phyloP scores from a whole-genome alignment of 2,797 vertebrate species.

The Craterocephalus amniculus region DNA sequence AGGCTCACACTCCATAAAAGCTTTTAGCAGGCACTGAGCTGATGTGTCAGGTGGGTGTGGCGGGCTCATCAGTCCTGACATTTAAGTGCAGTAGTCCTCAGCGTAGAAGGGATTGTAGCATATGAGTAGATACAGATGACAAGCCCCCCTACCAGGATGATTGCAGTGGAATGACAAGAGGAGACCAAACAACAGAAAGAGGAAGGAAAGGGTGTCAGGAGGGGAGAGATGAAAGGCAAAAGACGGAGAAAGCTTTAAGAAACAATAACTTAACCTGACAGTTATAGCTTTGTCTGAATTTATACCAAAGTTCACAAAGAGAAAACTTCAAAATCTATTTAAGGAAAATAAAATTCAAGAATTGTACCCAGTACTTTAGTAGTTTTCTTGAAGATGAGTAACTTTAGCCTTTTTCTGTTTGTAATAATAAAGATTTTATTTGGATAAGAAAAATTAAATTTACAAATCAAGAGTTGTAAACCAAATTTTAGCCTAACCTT shows the following conservation, averaged over 20 bases:
- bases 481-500: background rate
- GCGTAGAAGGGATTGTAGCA: slow-evolving; percentile 94
- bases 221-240: slow-evolving; percentile 74
- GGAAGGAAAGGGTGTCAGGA: slow-evolving; percentile 71
- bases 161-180: slow-evolving; percentile 88
- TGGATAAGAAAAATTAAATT: background rate
- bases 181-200: slow-evolving; percentile 81
- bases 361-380: slow-evolving; percentile 8
- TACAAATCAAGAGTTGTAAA: background rate
- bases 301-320: slow-evolving; percentile 50
- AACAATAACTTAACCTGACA: slow-evolving; percentile 76
- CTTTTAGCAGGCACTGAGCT: slow-evolving; percentile 80
- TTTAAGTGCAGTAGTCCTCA: slow-evolving; percentile 98
- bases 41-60: slow-evolving; percentile 82
- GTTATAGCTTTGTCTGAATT: slow-evolving; percentile 71
- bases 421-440: background rate
- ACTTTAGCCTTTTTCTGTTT: background rate
- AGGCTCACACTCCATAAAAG: slow-evolving; percentile 76
- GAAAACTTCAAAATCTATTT: slow-evolving; percentile 32
- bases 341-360: slow-evolving; percentile 11
- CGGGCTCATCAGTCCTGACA: slow-evolving; percentile 93
- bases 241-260: slow-evolving; percentile 57
- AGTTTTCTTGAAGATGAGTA: background rate
- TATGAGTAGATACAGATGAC: slow-evolving; percentile 88
- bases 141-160: slow-evolving; percentile 94